Percentiles rank a stretch among this genome's conserved stretches.
These are phyloP conservation scores for Zalophus californianus DNA, from an alignment of 2,797 vertebrate species.

Conservation along the genomic window DNA sequence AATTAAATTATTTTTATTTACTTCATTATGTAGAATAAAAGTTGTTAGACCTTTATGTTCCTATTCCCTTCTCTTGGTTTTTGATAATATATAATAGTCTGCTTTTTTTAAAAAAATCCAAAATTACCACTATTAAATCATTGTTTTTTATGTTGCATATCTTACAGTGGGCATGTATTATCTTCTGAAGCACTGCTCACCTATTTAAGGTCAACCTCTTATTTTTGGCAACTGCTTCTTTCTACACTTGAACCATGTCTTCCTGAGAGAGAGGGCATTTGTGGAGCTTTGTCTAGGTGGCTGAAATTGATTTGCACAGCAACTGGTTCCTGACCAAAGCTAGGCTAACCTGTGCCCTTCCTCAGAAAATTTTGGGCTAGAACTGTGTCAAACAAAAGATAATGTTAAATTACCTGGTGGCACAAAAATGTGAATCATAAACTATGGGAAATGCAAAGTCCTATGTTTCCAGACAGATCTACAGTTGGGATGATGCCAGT, in stretches of 20 bases:
- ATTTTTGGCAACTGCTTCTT: background rate
- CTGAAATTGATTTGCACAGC: too few species aligned
- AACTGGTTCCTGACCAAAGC: background rate
- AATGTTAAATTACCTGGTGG: background rate
- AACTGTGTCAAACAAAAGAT: background rate
- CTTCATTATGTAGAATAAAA: background rate
- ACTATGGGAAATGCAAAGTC: background rate
- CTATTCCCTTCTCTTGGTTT: background rate
- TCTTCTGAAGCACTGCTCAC: background rate
- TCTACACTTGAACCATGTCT: background rate
- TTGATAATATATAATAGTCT: background rate
- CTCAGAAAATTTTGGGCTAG: background rate
- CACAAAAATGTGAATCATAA: background rate
- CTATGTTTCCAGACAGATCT: background rate
- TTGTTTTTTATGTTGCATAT: background rate
- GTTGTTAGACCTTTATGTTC: background rate
- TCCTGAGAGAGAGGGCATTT: background rate
- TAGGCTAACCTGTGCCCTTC: background rate
- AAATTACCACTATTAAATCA: background rate
- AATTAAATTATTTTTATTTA: constrained; percentile 15
- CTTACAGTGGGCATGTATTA: background rate
- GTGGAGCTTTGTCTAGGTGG: too few species aligned
- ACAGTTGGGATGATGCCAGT: background rate
- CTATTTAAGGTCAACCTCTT: background rate
- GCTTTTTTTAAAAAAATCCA: background rate